A percentile compares a stretch with the other conserved stretches of the same genome.
Evolutionary conservation across 2,888 invertebrate genomes (phyloP).

Genomic region (Drosophila algonquin): DNA sequence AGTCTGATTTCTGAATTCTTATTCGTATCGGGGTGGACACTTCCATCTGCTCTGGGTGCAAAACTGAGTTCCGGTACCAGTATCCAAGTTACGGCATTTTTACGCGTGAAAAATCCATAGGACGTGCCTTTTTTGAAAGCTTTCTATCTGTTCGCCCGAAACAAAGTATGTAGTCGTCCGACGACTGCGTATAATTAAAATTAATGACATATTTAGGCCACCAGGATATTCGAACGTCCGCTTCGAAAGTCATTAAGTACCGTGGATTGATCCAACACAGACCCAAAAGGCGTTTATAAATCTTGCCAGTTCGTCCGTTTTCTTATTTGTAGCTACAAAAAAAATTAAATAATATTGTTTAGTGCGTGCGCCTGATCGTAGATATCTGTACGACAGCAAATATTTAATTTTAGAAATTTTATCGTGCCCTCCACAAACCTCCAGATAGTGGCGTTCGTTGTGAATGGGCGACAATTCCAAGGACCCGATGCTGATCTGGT

Average conservation of each 20-base stretch:
- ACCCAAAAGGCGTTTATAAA: slow-evolving; percentile 92
- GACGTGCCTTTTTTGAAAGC: slow-evolving; percentile 93
- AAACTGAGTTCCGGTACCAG: no score
- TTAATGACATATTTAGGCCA: slow-evolving; percentile 97
- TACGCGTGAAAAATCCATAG: slow-evolving; percentile 94
- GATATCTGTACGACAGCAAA: no score
- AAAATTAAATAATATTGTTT: no score
- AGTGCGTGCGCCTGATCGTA: no score
- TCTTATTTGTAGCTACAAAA: slow-evolving; percentile 90
- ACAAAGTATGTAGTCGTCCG: slow-evolving; percentile 97
- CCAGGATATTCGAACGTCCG: slow-evolving; percentile 93
- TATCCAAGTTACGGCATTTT: no score
- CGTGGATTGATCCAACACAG: slow-evolving; percentile 94
- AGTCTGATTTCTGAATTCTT: neutral
- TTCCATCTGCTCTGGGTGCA: no score
- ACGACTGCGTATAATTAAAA: slow-evolving; percentile 96
- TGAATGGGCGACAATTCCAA: slow-evolving; percentile 93
- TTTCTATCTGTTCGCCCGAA: slow-evolving; percentile 96
- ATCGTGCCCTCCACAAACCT: no score
- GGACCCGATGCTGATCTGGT: slow-evolving; percentile 93
- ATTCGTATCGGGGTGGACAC: neutral
- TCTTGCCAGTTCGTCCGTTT: slow-evolving; percentile 93
- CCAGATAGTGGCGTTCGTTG: slow-evolving; percentile 90
- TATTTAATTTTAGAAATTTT: no score
- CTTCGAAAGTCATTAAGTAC: slow-evolving; percentile 94